These are phyloP conservation scores for Drosophila prosaltans DNA, from an alignment of 1,140 invertebrate species.

Conservation along the genomic window DNA sequence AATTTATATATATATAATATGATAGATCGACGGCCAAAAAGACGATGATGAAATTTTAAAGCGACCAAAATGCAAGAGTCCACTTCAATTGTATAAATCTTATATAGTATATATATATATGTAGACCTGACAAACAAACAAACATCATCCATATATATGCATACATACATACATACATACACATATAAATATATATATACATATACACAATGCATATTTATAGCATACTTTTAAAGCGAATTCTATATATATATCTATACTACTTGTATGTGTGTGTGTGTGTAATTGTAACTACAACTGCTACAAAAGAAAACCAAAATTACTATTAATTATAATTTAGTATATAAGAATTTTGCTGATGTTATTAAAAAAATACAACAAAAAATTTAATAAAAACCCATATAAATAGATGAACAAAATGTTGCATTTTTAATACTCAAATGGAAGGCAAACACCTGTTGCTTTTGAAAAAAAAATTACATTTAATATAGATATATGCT, in stretches of 20 bases:
- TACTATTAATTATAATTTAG: slow-evolving; percentile 76
- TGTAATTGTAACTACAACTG: slow-evolving; percentile 53
- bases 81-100: slow-evolving; percentile 52
- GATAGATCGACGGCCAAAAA: slow-evolving; percentile 36
- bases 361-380: slow-evolving; percentile 76
- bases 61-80: slow-evolving; percentile 69
- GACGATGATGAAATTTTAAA: slow-evolving; percentile 65
- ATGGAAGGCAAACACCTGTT: not conserved
- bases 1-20: not conserved
- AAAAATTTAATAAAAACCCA: slow-evolving; percentile 60
- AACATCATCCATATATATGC: slow-evolving; percentile 3
- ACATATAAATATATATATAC: slow-evolving; percentile 34
- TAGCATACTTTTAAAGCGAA: slow-evolving; percentile 70
- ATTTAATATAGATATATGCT: no score
- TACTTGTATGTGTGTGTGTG: slow-evolving; percentile 53
- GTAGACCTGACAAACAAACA: slow-evolving; percentile 6
- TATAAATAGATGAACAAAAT: not conserved
- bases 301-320: slow-evolving; percentile 28
- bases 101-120: slow-evolving; percentile 23
- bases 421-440: not conserved
- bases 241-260: slow-evolving; percentile 41
- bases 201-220: slow-evolving; percentile 58
- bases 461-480: not conserved
- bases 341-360: slow-evolving; percentile 75
- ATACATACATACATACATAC: not conserved